phyloP scores from a whole-genome alignment of 2,113 vertebrate species.

The Gavialis gangeticus region DNA sequence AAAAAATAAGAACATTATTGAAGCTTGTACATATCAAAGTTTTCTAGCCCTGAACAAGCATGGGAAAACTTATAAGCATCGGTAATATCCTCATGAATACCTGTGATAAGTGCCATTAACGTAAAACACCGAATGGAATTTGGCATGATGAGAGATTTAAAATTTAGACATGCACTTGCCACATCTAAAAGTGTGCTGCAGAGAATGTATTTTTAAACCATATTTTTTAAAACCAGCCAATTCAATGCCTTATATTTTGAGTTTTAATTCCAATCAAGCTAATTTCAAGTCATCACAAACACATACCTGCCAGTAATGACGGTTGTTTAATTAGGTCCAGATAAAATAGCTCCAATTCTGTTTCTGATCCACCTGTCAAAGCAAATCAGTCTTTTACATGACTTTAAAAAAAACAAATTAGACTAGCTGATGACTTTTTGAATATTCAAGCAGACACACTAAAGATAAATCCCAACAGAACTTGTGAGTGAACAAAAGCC shows the following conservation, averaged over 20 bases:
- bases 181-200: conserved; percentile 73
- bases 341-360: conserved; percentile 88
- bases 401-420: conserved; percentile 85
- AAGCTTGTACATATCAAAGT: no score
- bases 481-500: conserved; percentile 84
- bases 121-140: conserved; percentile 66
- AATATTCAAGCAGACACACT: conserved; percentile 86
- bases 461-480: conserved; percentile 83
- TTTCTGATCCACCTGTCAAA: conserved; percentile 89
- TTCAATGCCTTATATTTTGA: conserved; percentile 82
- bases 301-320: conserved; percentile 86
- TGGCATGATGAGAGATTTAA: conserved; percentile 74
- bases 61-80: conserved; percentile 41
- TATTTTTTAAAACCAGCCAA: conserved; percentile 74
- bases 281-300: conserved; percentile 87
- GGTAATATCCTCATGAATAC: conserved; percentile 58
- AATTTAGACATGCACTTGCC: conserved; percentile 74
- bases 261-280: conserved; percentile 87
- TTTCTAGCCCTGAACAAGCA: conserved; percentile 42
- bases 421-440: conserved; percentile 87
- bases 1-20: no score
- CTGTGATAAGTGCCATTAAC: conserved; percentile 41
- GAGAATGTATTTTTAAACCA: conserved; percentile 79
- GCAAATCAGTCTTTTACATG: conserved; percentile 87
- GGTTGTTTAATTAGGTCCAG: conserved; percentile 88